phyloP scores from a whole-genome alignment of 2,113 vertebrate genomes.

The Rhinichthys klamathensis region DNA sequence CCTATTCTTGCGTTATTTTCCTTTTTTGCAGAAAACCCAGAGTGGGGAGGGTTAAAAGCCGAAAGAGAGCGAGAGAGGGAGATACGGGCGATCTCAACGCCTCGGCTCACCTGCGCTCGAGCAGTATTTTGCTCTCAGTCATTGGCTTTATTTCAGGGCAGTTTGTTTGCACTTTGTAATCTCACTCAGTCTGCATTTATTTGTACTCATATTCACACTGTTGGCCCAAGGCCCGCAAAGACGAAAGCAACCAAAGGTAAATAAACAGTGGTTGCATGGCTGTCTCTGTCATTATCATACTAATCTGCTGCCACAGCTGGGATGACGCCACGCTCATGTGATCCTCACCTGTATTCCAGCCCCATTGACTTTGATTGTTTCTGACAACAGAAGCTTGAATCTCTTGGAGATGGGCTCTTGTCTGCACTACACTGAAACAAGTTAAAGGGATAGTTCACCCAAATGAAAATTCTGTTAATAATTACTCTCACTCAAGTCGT shows the following conservation, averaged over 20 bases:
- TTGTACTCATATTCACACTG: constrained; percentile 25
- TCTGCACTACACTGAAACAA: background rate
- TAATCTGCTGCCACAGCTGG: constrained; percentile 20
- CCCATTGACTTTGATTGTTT: background rate
- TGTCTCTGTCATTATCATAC: constrained; percentile 35
- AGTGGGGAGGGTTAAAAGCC: constrained; percentile 84
- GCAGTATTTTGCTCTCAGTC: constrained; percentile 54
- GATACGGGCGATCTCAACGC: constrained; percentile 69
- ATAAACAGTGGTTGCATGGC: constrained; percentile 28
- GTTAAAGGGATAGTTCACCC: too few relatives aligned
- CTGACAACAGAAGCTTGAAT: background rate
- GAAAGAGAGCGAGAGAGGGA: constrained; percentile 88
- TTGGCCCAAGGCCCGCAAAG: constrained; percentile 13
- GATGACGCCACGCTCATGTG: background rate
- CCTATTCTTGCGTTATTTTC: constrained; percentile 57
- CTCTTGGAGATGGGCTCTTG: background rate
- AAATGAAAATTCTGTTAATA: too few relatives aligned
- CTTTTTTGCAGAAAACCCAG: constrained; percentile 87
- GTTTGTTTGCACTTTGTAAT: constrained; percentile 45
- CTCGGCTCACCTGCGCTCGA: constrained; percentile 62
- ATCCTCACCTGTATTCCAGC: background rate
- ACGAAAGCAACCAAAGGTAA: constrained; percentile 33
- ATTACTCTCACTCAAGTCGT: too few relatives aligned
- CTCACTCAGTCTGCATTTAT: constrained; percentile 31
- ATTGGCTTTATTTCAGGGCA: constrained; percentile 49